Evolutionary conservation across 2,113 vertebrate species (phyloP).

Genomic region (Tupaia chinensis): DNA sequence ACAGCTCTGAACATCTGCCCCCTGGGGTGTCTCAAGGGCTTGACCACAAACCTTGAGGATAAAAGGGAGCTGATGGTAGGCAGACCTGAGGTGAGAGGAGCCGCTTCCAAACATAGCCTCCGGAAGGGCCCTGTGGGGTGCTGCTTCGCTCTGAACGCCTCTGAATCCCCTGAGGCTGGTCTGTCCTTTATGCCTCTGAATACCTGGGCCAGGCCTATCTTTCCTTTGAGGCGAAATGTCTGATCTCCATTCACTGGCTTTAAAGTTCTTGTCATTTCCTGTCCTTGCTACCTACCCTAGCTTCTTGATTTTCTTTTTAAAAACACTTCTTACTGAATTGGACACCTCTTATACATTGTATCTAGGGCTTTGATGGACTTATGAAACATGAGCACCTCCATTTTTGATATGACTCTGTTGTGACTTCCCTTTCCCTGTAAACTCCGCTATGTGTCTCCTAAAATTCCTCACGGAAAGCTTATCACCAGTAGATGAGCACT

Average conservation of each 20-base stretch:
- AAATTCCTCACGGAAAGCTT: no score
- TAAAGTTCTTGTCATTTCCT: conserved; percentile 18
- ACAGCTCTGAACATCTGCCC: neutral
- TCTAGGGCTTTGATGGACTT: neutral
- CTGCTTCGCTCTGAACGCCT: neutral
- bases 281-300: neutral
- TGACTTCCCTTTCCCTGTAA: no score
- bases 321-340: neutral
- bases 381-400: no score
- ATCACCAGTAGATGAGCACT: no score
- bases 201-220: neutral
- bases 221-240: conserved; percentile 50
- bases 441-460: no score
- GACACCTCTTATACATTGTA: neutral
- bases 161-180: neutral
- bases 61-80: conserved; percentile 35
- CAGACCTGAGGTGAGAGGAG: neutral
- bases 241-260: conserved; percentile 52
- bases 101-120: conserved; percentile 63
- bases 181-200: conserved; percentile 62
- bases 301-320: neutral
- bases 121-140: neutral
- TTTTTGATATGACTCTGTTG: no score
- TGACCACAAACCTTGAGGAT: conserved; percentile 5
- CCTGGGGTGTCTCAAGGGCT: neutral